Base-by-base conservation (phyloP, 2,113 vertebrate species). In the Apodemus speciosus region DNA sequence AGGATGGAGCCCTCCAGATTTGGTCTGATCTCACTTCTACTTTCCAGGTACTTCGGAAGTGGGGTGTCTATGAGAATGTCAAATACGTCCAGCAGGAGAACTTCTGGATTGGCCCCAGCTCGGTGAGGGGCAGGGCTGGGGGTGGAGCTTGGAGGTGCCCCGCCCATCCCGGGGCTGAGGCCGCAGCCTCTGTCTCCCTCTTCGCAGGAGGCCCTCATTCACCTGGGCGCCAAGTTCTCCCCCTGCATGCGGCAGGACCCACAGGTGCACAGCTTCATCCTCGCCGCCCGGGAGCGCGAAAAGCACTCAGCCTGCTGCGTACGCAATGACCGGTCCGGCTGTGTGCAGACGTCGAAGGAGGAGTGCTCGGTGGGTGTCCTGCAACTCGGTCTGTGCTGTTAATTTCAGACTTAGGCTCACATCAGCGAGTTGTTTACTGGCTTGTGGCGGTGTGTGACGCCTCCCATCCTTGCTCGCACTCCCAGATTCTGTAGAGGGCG, bases 31-130 rank as follows among this genome's bases (percentile, higher is more conserved):
- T 9, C 6, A 7, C 13, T 25, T 0, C 68, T 30, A 51, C 8
- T 3, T 51, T 21, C 27, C 85, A 99, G 99, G 99, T 99, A 97
- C 98, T 99, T 98, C 98, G 99, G 97, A 99, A 99, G 98, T 99
- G 99, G 95, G 99, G 99, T 0, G 99, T 99, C 91, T 99, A 99
- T 96, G 99, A 99, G 98, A 99, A 99, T 43, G 99, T 99, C 94
- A 99, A 99, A 97, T 99, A 99, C 3, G 99, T 99, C 91, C 99
- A 99, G 97, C 99, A 99, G 97, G 99, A 99, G 97, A 99, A 99
- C 98, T 99, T 99, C 97, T 99, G 99, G 99, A 99, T 99, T 0
- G 99, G 99, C 96, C 99, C 99, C 95, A 99, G 99, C 97, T 99
- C 99, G 97, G 99, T 99, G 90, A 97, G 96, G 89, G 89, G 62